Conservation (phyloP, 2,888 invertebrate species). For the Drosophila glabriapex region DNA sequence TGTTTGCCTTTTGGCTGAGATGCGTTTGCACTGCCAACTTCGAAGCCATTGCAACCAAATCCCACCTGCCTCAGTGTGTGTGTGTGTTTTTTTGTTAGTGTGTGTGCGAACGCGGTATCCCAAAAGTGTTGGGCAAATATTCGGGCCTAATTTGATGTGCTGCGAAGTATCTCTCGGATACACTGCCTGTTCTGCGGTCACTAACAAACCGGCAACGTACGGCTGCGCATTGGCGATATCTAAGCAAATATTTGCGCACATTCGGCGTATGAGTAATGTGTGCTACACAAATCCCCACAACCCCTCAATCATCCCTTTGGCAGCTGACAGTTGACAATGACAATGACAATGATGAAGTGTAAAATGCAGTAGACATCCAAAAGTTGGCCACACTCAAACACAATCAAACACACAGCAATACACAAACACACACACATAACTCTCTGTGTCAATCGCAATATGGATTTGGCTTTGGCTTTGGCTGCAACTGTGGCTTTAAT, state of each 20-base stretch:
- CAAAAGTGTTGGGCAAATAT: conserved; percentile 64
- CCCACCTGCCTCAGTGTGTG: conserved; percentile 23
- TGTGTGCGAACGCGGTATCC: conserved; percentile 30
- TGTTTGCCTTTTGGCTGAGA: conserved; percentile 76
- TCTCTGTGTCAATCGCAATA: not conserved
- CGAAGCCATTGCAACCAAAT: conserved; percentile 54
- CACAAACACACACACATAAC: not conserved
- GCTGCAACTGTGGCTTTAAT: not conserved
- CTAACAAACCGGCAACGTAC: conserved; percentile 29
- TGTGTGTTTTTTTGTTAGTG: conserved; percentile 1
- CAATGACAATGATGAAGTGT: conserved; percentile 48
- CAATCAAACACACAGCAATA: not conserved
- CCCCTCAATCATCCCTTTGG: not conserved
- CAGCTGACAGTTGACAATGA: not conserved
- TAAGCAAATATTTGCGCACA: conserved; percentile 66
- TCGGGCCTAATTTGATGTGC: conserved; percentile 59
- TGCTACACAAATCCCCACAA: conserved; percentile 4
- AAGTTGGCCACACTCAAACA: conserved; percentile 4
- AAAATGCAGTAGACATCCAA: not conserved
- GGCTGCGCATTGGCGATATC: conserved; percentile 50
- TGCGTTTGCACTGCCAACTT: conserved; percentile 36
- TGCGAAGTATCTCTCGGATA: conserved; percentile 48
- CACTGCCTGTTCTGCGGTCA: conserved; percentile 40
- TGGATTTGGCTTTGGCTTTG: not conserved
- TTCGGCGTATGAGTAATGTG: conserved; percentile 68